Conservation (phyloP, 1,140 invertebrate genomes). For the Drosophila albomicans region DNA sequence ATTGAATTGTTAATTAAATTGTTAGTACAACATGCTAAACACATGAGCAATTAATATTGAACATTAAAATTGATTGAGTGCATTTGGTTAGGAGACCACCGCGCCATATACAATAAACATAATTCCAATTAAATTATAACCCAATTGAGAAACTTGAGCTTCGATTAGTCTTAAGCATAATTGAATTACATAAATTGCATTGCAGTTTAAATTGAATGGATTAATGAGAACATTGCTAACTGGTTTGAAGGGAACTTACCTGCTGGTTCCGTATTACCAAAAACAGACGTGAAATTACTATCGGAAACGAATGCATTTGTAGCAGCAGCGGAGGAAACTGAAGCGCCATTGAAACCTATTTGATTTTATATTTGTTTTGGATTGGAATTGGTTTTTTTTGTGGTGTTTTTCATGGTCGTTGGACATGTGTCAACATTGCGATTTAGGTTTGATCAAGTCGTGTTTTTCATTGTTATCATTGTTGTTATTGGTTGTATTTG, state of each 20-base stretch:
- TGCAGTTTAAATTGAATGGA: constrained; percentile 49
- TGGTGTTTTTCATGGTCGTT: constrained; percentile 37
- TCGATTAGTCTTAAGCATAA: constrained; percentile 34
- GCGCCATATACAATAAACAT: constrained; percentile 12
- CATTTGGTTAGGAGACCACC: constrained; percentile 15
- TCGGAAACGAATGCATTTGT: constrained; percentile 93
- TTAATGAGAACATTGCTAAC: constrained; percentile 34
- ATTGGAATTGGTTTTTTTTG: constrained; percentile 36
- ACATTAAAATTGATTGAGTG: constrained; percentile 9
- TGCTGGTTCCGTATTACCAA: constrained; percentile 90
- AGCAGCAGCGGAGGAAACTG: constrained; percentile 86
- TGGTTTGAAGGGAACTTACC: constrained; percentile 86
- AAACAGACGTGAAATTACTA: constrained; percentile 93
- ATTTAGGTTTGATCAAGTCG: constrained; percentile 37
- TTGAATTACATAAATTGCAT: constrained; percentile 32
- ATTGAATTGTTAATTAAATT: constrained; percentile 15
- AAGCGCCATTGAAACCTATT: constrained; percentile 86
- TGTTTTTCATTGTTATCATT: constrained; percentile 45
- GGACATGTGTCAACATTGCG: constrained; percentile 19
- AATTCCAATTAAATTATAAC: constrained; percentile 14
- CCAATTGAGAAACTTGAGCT: constrained; percentile 10
- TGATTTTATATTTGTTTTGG: constrained; percentile 58
- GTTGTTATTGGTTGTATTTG: constrained; percentile 23
- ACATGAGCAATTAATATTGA: constrained; percentile 31
- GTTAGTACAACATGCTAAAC: constrained; percentile 45